Evolutionary conservation across 2,797 vertebrate species (phyloP).

Genomic region (Mormyrus hasselquistii): DNA sequence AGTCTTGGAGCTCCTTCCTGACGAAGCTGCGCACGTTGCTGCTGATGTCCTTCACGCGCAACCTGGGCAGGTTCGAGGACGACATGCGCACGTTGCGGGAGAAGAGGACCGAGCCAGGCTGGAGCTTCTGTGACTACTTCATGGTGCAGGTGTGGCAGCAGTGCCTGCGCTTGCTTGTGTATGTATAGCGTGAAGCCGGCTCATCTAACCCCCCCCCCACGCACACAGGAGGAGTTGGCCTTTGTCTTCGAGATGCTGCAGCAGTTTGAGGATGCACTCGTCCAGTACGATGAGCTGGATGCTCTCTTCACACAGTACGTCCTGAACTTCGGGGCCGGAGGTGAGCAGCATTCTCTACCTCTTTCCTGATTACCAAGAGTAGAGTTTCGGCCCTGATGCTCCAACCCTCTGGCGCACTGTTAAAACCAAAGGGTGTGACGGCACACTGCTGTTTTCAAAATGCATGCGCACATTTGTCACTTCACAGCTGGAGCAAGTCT

Average conservation of each 20-base stretch:
- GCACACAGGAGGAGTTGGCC: conserved; percentile 86
- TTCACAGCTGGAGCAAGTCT: not conserved
- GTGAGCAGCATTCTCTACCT: conserved; percentile 47
- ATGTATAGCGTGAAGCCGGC: not conserved
- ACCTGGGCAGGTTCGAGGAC: conserved; percentile 93
- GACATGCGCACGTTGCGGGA: conserved; percentile 95
- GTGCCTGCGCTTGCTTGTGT: not conserved
- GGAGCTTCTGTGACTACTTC: conserved; percentile 99
- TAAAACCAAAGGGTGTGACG: not conserved
- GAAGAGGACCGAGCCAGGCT: conserved; percentile 93
- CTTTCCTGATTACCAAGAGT: not conserved
- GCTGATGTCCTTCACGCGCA: conserved; percentile 98
- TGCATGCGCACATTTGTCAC: not conserved
- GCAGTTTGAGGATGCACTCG: conserved; percentile 94
- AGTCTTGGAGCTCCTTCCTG: conserved; percentile 94
- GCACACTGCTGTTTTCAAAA: not conserved
- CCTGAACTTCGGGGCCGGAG: conserved; percentile 94
- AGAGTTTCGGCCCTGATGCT: not conserved
- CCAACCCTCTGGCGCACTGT: not conserved
- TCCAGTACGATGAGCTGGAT: conserved; percentile 97
- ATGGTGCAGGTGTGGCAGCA: conserved; percentile 84
- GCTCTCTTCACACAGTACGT: conserved; percentile 98
- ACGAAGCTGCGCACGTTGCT: conserved; percentile 90
- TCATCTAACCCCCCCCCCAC: not conserved
- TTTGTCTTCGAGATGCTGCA: conserved; percentile 99